These are phyloP conservation scores for Oncorhynchus gorbuscha DNA, from an alignment of 2,113 vertebrate genomes.

Conservation along the genomic window DNA sequence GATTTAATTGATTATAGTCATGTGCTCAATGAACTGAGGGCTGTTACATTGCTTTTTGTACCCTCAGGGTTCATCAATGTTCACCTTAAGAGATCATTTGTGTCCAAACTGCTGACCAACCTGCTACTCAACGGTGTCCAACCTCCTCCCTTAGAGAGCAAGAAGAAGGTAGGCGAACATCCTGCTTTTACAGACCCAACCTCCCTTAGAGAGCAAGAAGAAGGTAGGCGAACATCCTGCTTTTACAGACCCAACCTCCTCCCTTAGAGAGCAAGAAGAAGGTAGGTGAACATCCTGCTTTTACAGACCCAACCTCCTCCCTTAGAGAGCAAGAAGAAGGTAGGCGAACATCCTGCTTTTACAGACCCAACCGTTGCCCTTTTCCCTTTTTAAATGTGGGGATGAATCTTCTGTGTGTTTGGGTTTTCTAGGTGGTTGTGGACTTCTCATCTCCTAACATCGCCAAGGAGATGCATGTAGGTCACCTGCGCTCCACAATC, in stretches of 20 bases:
- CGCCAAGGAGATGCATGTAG: slow-evolving; percentile 99
- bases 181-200: background rate
- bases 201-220: no score
- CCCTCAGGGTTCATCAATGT: slow-evolving; percentile 93
- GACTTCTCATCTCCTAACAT: slow-evolving; percentile 98
- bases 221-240: no score
- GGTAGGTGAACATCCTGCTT: no score
- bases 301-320: no score
- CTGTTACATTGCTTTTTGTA: background rate
- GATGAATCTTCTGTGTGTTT: background rate
- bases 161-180: slow-evolving; percentile 80
- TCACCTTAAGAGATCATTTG: slow-evolving; percentile 84
- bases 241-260: no score
- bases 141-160: slow-evolving; percentile 78
- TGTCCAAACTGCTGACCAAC: slow-evolving; percentile 86
- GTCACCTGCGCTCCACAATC: slow-evolving; percentile 95
- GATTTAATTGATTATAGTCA: no score
- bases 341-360: no score
- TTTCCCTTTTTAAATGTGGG: no score
- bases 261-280: no score
- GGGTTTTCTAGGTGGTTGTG: slow-evolving; percentile 80
- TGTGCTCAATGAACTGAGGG: no score
- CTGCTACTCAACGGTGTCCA: slow-evolving; percentile 89
- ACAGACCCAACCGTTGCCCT: background rate
- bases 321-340: no score